phyloP scores from a whole-genome alignment of 2,888 invertebrate species.

The Stenodera caucasica region DNA sequence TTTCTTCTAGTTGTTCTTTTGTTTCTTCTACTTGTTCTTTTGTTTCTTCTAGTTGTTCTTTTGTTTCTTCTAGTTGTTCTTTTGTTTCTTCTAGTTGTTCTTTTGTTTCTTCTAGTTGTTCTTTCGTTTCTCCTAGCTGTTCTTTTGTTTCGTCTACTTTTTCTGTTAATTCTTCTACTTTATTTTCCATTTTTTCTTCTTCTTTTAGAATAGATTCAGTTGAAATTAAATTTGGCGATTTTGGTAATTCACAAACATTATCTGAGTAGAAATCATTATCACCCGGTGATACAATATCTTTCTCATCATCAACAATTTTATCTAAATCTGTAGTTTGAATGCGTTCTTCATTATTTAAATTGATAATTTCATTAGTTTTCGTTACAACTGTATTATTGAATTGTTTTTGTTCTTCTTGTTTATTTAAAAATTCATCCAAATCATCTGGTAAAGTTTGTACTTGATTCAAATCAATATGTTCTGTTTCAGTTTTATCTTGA shows the following conservation, averaged over 20 bases:
- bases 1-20: not conserved
- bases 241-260: constrained; percentile 4
- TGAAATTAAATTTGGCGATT: constrained; percentile 21
- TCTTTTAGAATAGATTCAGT: constrained; percentile 13
- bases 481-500: constrained; percentile 60
- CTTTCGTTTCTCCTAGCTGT: not conserved
- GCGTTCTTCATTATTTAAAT: constrained; percentile 38
- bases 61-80: not conserved
- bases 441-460: constrained; percentile 63
- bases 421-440: constrained; percentile 48
- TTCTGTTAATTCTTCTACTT: not conserved
- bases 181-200: not conserved
- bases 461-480: constrained; percentile 63
- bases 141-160: not conserved
- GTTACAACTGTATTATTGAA: not conserved
- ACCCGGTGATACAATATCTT: constrained; percentile 30
- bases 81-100: not conserved
- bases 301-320: constrained; percentile 41
- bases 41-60: not conserved
- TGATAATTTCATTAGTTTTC: constrained; percentile 7
- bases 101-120: not conserved
- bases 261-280: constrained; percentile 15
- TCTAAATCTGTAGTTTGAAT: constrained; percentile 46
- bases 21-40: not conserved
- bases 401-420: constrained; percentile 29